Percentiles rank a stretch among this genome's conserved stretches.
phyloP scores from a whole-genome alignment of 2,888 invertebrate species.

The Cerceris rybyensis region DNA sequence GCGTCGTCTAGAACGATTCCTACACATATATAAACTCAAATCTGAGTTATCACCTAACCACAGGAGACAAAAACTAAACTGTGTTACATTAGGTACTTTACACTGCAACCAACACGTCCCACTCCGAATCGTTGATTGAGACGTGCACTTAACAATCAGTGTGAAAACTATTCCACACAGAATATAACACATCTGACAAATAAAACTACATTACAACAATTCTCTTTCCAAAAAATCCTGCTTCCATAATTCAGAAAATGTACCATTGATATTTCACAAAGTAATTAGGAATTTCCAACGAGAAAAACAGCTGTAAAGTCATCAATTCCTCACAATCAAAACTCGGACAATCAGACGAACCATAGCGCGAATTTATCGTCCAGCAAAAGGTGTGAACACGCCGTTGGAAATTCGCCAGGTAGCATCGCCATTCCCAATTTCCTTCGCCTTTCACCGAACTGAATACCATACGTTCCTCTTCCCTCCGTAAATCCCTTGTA shows the following conservation, averaged over 20 bases:
- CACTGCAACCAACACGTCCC: no score
- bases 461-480: conserved; percentile 20
- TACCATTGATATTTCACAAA: no score
- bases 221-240: not conserved
- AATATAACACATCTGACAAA: no score
- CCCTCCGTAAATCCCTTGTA: not conserved
- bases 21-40: no score
- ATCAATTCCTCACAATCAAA: conserved; percentile 30
- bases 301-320: conserved; percentile 21
- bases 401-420: conserved; percentile 70
- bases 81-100: no score
- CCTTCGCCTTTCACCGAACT: conserved; percentile 8
- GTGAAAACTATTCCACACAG: no score
- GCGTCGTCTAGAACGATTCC: no score
- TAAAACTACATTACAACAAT: not conserved
- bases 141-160: no score
- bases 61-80: no score
- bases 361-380: conserved; percentile 58
- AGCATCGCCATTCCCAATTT: conserved; percentile 38
- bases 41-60: no score
- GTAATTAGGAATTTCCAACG: not conserved
- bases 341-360: conserved; percentile 11
- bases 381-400: conserved; percentile 66
- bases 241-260: no score
- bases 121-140: no score